Evolutionary conservation across 2,113 vertebrate genomes (phyloP).

Genomic region (Poecilia latipinna): DNA sequence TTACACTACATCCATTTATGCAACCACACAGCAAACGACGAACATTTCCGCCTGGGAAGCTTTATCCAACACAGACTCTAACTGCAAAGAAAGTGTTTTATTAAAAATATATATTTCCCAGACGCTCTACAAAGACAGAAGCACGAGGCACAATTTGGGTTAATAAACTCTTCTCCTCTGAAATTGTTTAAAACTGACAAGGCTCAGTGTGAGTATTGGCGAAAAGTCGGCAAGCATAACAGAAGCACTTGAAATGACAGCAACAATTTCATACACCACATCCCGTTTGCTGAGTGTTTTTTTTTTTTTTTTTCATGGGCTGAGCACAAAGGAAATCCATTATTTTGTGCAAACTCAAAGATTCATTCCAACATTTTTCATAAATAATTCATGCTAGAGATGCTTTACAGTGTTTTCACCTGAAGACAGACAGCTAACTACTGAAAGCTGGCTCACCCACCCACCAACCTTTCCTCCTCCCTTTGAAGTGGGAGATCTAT

Average conservation of each 20-base stretch:
- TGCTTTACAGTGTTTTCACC: conserved; percentile 70
- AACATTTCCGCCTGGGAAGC: conserved; percentile 9
- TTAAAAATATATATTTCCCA: conserved; percentile 17
- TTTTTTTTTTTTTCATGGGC: conserved; percentile 31
- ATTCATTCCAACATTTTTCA: conserved; percentile 71
- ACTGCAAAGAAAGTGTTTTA: background rate
- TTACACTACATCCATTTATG: conserved; percentile 30
- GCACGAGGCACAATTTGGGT: conserved; percentile 16
- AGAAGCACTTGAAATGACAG: conserved; percentile 66
- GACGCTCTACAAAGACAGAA: conserved; percentile 17
- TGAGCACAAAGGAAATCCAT: conserved; percentile 66
- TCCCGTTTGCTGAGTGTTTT: conserved; percentile 65
- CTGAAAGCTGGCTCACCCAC: conserved; percentile 29
- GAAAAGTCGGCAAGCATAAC: conserved; percentile 70
- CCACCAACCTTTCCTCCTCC: conserved; percentile 10
- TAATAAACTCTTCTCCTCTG: conserved; percentile 13
- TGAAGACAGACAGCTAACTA: conserved; percentile 65
- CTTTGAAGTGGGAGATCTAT: conserved; percentile 68
- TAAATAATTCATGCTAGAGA: conserved; percentile 75
- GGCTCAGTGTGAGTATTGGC: conserved; percentile 28
- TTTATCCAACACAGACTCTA: conserved; percentile 9
- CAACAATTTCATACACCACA: conserved; percentile 73
- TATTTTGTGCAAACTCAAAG: conserved; percentile 66
- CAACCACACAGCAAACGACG: background rate
- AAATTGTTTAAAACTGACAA: conserved; percentile 40